Evolutionary conservation across 2,113 vertebrate genomes (phyloP).

Genomic region (Pelmatolapia mariae): DNA sequence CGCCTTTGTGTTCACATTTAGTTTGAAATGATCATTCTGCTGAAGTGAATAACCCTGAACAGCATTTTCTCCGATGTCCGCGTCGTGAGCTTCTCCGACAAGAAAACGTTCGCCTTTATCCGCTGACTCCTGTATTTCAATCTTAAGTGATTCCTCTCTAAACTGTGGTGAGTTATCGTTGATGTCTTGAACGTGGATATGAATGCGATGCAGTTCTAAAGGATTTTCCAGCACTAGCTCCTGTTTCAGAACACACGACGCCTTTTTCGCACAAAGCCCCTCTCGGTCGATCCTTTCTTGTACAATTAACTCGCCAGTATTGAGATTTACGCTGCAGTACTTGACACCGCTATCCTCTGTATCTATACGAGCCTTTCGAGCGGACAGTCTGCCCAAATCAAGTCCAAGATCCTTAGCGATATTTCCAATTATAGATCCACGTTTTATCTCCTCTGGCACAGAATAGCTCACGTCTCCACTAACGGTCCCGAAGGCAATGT

Average conservation of each 20-base stretch:
- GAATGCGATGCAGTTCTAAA: constrained; percentile 57
- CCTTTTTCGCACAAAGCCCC: constrained; percentile 49
- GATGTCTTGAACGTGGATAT: constrained; percentile 65
- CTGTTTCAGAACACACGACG: constrained; percentile 61
- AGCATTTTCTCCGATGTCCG: neutral
- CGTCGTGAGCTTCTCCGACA: fast-evolving
- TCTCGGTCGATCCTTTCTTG: constrained; percentile 69
- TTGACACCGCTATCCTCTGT: constrained; percentile 5
- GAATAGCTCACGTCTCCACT: constrained; percentile 62
- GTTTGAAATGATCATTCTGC: neutral
- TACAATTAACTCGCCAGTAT: constrained; percentile 61
- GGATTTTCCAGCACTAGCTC: constrained; percentile 70
- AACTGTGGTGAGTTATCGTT: constrained; percentile 66
- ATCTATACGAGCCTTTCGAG: constrained; percentile 62
- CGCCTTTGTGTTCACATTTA: neutral
- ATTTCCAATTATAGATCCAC: constrained; percentile 70
- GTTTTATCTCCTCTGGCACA: constrained; percentile 66
- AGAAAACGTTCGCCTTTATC: neutral
- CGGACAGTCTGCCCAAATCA: constrained; percentile 22
- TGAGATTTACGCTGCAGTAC: constrained; percentile 54
- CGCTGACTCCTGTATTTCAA: neutral
- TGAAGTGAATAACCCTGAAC: fast-evolving
- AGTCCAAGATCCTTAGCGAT: constrained; percentile 74
- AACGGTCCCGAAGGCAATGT: neutral
- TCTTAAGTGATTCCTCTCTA: fast-evolving